Conservation (phyloP, 2,113 vertebrate genomes). For the Edolisoma coerulescens region DNA sequence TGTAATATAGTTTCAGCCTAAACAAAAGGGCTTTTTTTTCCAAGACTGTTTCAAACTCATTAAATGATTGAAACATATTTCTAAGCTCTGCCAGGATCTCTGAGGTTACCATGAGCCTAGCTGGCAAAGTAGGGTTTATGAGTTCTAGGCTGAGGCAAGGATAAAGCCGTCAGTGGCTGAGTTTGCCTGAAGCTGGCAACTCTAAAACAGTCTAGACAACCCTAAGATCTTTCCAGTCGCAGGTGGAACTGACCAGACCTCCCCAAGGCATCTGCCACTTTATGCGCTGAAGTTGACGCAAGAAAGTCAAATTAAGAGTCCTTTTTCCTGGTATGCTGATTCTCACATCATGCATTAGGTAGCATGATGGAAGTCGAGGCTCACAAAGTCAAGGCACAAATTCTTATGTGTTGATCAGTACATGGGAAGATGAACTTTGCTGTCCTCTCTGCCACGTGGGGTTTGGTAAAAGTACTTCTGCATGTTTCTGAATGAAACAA, state of each 20-base stretch:
- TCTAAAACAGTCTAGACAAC: no score
- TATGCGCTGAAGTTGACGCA: neutral
- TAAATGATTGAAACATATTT: neutral
- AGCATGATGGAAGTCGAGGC: neutral
- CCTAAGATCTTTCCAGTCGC: neutral
- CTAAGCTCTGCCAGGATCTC: neutral
- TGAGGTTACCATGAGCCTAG: neutral
- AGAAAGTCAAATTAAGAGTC: neutral
- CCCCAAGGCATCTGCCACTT: neutral
- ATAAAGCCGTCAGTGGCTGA: neutral
- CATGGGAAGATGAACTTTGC: neutral
- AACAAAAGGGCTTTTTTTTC: neutral
- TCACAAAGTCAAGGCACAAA: neutral
- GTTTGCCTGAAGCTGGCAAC: neutral
- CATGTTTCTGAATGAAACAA: neutral
- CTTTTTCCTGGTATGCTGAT: neutral
- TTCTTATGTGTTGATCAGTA: neutral
- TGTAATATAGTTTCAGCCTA: neutral
- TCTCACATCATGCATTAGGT: neutral
- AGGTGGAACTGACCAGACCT: neutral
- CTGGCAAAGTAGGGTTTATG: neutral
- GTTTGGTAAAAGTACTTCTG: neutral
- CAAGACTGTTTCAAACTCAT: neutral
- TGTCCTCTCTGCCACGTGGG: fast-evolving
- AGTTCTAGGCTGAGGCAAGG: neutral